A percentile compares a stretch with the other conserved stretches of the same genome.
These are phyloP conservation scores for Diglossa cyanea DNA, from an alignment of 2,797 vertebrate genomes.

Conservation along the genomic window DNA sequence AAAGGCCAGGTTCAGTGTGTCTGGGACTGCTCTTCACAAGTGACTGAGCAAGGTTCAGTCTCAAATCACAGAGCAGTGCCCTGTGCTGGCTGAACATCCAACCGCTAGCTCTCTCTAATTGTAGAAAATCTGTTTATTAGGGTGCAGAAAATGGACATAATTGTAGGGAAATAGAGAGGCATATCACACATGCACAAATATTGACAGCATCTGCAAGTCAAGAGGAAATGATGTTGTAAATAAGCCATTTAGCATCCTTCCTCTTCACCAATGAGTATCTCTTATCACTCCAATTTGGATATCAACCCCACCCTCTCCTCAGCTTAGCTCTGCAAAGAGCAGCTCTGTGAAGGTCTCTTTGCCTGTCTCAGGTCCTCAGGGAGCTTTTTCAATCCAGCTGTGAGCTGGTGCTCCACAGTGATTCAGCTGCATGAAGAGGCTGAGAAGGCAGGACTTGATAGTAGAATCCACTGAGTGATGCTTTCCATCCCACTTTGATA, in stretches of 20 bases:
- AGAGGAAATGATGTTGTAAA: constrained; percentile 20
- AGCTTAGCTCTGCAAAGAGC: background rate
- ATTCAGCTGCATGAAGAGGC: background rate
- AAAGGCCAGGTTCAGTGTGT: background rate
- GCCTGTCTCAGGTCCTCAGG: background rate
- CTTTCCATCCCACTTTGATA: background rate
- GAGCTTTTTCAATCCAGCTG: background rate
- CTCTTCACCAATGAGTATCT: background rate
- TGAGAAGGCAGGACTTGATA: background rate
- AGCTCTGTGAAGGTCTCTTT: constrained; percentile 3
- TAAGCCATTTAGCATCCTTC: constrained; percentile 6
- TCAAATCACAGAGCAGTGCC: rapidly evolving
- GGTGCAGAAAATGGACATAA: background rate
- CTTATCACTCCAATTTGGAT: background rate
- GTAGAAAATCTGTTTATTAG: constrained; percentile 5
- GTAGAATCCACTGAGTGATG: background rate
- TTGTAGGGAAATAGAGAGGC: background rate
- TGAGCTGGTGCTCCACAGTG: background rate
- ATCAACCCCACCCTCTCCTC: background rate
- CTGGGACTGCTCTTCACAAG: background rate
- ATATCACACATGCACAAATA: background rate
- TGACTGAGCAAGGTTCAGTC: background rate
- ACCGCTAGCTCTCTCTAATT: background rate
- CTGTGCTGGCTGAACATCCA: background rate
- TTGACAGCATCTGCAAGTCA: constrained; percentile 9